These are phyloP conservation scores for Gila orcuttii DNA, from an alignment of 2,113 vertebrate species.

Conservation along the genomic window DNA sequence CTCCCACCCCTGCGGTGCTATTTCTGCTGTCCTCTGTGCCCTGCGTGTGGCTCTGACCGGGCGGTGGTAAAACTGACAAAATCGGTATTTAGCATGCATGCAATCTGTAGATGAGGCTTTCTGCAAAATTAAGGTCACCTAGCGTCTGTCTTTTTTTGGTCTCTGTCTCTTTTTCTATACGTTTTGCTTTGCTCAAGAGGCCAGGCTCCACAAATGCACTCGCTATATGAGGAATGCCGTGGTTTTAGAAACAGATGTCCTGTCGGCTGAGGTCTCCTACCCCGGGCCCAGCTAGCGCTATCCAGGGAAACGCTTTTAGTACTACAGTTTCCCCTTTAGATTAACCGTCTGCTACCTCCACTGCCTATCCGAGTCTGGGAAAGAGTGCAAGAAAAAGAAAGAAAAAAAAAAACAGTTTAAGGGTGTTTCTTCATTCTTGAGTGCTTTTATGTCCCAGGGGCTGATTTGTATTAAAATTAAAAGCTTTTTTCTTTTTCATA, in stretches of 20 bases:
- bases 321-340: conserved; percentile 71
- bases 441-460: neutral
- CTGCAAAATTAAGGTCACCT: conserved; percentile 36
- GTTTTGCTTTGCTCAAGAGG: conserved; percentile 21
- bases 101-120: neutral
- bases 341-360: conserved; percentile 70
- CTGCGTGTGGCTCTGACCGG: neutral
- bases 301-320: conserved; percentile 47
- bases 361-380: conserved; percentile 54
- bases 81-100: conserved; percentile 29
- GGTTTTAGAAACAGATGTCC: conserved; percentile 70
- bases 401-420: neutral
- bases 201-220: conserved; percentile 47
- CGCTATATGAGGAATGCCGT: conserved; percentile 68
- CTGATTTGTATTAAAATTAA: neutral
- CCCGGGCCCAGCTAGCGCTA: conserved; percentile 10
- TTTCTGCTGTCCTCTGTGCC: conserved; percentile 35
- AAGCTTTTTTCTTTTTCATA: neutral
- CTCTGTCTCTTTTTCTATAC: neutral
- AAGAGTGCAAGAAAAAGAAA: conserved; percentile 18
- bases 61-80: neutral
- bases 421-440: neutral
- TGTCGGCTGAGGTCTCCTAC: conserved; percentile 41
- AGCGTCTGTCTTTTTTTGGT: conserved; percentile 52
- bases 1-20: conserved; percentile 26